Evolutionary conservation across 2,888 invertebrate genomes (phyloP).

Genomic region (Archips xylosteana): DNA sequence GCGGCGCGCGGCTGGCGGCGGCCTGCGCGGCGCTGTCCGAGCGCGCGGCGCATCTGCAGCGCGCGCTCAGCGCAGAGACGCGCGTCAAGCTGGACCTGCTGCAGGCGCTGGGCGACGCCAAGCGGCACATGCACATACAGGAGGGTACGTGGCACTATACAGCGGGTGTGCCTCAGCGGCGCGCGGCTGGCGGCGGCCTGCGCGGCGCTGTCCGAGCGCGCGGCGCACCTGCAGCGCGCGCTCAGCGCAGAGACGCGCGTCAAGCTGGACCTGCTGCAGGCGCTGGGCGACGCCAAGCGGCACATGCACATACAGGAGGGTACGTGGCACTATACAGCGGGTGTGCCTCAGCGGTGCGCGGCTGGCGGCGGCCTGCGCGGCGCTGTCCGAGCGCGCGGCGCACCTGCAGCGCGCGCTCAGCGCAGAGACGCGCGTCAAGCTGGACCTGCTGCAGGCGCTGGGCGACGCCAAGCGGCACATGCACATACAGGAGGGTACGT

Average conservation of each 20-base stretch:
- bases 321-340: slow-evolving; percentile 85
- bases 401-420: slow-evolving; percentile 92
- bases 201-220: slow-evolving; percentile 95
- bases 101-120: too few relatives aligned
- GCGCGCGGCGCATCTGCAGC: too few relatives aligned
- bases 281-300: slow-evolving; percentile 97
- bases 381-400: too few relatives aligned
- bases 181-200: slow-evolving; percentile 81
- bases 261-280: slow-evolving; percentile 98
- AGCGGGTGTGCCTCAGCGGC: slow-evolving; percentile 81
- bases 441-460: too few relatives aligned
- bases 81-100: too few relatives aligned
- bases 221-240: slow-evolving; percentile 95
- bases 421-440: too few relatives aligned
- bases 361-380: too few relatives aligned
- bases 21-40: too few relatives aligned
- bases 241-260: slow-evolving; percentile 98
- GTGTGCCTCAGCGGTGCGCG: slow-evolving; percentile 95
- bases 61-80: slow-evolving; percentile 78
- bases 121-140: too few relatives aligned
- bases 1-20: slow-evolving; percentile 96
- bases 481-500: too few relatives aligned
- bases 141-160: too few relatives aligned
- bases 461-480: too few relatives aligned
- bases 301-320: slow-evolving; percentile 95